phyloP scores from a whole-genome alignment of 2,888 invertebrate species.

The Apamea epomidion region DNA sequence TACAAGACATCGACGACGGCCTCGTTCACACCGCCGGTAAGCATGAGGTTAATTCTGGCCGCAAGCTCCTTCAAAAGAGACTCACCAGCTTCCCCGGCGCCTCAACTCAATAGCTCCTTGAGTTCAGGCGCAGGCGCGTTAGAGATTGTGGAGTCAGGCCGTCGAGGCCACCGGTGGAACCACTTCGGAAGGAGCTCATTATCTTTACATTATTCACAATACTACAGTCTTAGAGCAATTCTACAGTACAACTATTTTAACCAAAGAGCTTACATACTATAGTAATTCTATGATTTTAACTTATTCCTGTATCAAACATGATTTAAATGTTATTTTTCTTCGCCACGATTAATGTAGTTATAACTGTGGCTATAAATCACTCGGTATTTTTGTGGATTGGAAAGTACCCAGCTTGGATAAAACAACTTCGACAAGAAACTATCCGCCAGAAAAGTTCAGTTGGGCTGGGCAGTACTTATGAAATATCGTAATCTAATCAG shows the following conservation, averaged over 20 bases:
- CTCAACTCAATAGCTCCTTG: no score
- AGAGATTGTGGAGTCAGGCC: no score
- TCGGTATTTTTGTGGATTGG: not conserved
- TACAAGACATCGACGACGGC: no score
- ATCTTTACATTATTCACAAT: not conserved
- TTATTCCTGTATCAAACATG: not conserved
- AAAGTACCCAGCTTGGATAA: not conserved
- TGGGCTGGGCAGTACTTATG: not conserved
- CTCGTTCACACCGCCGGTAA: no score
- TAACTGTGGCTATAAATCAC: not conserved
- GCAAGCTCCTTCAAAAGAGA: no score
- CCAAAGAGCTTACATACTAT: not conserved
- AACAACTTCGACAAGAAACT: not conserved
- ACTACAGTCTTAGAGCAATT: not conserved
- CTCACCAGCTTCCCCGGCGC: no score
- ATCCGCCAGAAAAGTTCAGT: not conserved
- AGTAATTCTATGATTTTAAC: not conserved
- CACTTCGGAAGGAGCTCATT: no score
- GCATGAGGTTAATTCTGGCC: no score
- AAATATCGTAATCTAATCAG: not conserved
- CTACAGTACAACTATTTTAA: not conserved
- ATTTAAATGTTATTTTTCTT: not conserved
- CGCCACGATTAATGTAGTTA: no score
- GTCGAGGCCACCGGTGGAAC: no score
- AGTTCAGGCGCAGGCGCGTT: no score